Evolutionary conservation across 2,113 vertebrate genomes (phyloP).

Genomic region (Athene cunicularia): DNA sequence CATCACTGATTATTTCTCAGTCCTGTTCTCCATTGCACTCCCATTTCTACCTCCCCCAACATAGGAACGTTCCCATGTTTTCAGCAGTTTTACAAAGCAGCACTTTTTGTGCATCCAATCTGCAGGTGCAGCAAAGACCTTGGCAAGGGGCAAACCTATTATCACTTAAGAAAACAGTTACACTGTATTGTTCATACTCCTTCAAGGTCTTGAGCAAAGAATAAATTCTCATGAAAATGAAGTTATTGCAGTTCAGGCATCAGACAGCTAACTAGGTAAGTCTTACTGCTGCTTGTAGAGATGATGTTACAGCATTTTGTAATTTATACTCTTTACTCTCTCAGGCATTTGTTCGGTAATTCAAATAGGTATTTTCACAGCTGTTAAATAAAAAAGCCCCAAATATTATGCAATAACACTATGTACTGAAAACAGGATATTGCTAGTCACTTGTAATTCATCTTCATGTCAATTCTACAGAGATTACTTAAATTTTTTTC

Average conservation of each 20-base stretch:
- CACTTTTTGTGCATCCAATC: slow-evolving; percentile 26
- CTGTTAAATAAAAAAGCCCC: neutral
- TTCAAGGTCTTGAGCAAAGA: slow-evolving; percentile 86
- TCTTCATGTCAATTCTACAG: neutral
- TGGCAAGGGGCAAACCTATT: slow-evolving; percentile 75
- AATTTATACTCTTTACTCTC: neutral
- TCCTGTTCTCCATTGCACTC: neutral
- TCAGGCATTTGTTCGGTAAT: neutral
- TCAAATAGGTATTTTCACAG: neutral
- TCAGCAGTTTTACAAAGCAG: slow-evolving; percentile 17
- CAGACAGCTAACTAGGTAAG: slow-evolving; percentile 76
- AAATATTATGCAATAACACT: neutral
- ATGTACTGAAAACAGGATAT: neutral
- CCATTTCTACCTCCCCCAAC: slow-evolving; percentile 24
- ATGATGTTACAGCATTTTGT: neutral
- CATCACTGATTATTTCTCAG: slow-evolving; percentile 48
- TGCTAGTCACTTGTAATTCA: neutral
- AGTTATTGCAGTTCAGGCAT: slow-evolving; percentile 35
- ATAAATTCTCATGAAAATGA: slow-evolving; percentile 82
- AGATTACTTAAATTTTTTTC: neutral
- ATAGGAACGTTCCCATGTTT: slow-evolving; percentile 20
- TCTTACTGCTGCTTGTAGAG: neutral
- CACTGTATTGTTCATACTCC: slow-evolving; percentile 82
- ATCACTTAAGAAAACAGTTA: slow-evolving; percentile 80
- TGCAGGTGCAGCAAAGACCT: slow-evolving; percentile 83